Base-by-base conservation (phyloP, 2,113 vertebrate genomes). In the Sinocyclocheilus maitianheensis region DNA sequence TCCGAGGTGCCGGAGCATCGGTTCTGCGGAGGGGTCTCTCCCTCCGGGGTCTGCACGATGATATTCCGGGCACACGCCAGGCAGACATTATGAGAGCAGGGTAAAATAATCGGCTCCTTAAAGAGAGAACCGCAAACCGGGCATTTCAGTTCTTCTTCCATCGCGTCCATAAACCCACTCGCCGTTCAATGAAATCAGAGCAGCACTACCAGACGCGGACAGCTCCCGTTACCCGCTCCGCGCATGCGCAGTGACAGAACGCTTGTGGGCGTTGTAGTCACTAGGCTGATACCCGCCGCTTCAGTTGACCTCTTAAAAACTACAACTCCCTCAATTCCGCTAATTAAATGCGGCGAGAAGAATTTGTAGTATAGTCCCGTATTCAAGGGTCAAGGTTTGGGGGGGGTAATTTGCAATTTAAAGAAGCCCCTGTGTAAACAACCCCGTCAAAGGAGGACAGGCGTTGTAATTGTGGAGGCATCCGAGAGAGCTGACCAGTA, bases 101-200 rank as follows among this genome's bases (percentile, higher is more conserved):
- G 97, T 90, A 98, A 87, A 87, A 98, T 96, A 88, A 98, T 91
- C 65, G 97, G 97, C 55, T 98, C 97, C 88, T 95, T 95, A 90
- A 96, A 99, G 22, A 99, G 94, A 0, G 97, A 96, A 10, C 98
- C 98, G 88, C 98, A 99, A 72, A 99, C 97, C 0, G 97, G 98
- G 90, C 98, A 99, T 94, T 99, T 99, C 55, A 99, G 92, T 92
- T 98, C 97, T 93, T 99, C 97, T 90, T 99, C 97, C 97, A 99
- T 98, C 85, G 91, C 93, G 84, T 91, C 86, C 90, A 88, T 88
- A 85, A 88, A 89, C 83, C 2, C 60, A 22, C 58, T 76, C 67
- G 69, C 40, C 40, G 89, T 88, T 87, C 89, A 80, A 9, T 30
- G 89, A 67, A 81, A 84, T 86, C 91, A 65, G 82, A 91, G 48